phyloP scores from a whole-genome alignment of 2,797 vertebrate species.

The Amblyraja radiata region DNA sequence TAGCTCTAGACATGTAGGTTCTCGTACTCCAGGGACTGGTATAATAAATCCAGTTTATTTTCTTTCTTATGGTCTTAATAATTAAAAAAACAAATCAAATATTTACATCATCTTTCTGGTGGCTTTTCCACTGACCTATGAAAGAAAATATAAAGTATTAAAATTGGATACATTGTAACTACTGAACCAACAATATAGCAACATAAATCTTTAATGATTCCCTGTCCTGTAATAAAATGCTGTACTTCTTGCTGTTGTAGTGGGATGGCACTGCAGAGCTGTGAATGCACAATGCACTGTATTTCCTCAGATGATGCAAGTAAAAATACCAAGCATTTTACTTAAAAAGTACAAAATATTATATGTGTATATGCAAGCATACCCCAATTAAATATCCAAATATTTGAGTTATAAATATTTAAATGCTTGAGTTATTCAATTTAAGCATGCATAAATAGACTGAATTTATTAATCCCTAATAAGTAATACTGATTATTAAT shows the following conservation, averaged over 20 bases:
- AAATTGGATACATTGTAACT: background rate
- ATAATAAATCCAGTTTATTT: background rate
- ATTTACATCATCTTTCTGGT: background rate
- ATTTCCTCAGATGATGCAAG: background rate
- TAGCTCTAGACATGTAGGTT: too few species aligned
- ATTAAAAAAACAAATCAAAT: background rate
- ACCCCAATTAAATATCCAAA: background rate
- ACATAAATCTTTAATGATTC: slow-evolving; percentile 22
- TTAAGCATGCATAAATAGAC: background rate
- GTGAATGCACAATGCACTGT: background rate
- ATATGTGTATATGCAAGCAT: background rate
- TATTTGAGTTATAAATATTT: background rate
- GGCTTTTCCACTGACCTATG: background rate
- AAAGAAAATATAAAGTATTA: background rate
- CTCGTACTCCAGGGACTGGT: background rate
- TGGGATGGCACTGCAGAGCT: slow-evolving; percentile 35
- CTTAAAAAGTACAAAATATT: background rate
- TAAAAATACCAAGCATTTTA: background rate
- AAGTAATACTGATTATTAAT: background rate
- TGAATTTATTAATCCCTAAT: slow-evolving; percentile 14
- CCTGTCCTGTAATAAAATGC: background rate
- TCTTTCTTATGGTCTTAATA: background rate
- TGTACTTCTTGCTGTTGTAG: slow-evolving; percentile 28
- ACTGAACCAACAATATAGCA: background rate
- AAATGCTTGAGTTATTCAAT: background rate